Evolutionary conservation across 2,113 vertebrate genomes (phyloP).

Genomic region (Leiothrix lutea): DNA sequence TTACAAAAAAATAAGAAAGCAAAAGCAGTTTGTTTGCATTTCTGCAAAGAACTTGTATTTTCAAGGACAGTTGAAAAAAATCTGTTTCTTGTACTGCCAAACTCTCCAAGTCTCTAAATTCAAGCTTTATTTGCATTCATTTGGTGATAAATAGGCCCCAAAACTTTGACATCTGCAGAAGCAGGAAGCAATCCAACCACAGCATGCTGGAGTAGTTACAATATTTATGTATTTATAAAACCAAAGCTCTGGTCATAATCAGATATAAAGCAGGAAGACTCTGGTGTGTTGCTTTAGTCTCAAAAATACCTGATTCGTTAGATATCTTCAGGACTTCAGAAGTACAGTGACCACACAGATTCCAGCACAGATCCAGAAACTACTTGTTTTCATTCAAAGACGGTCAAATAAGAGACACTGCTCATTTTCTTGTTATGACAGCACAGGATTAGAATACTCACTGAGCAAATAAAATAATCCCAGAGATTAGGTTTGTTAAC

Average conservation of each 20-base stretch:
- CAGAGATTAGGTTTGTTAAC: not conserved
- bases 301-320: not conserved
- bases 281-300: not conserved
- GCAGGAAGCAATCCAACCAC: not conserved
- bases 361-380: not conserved
- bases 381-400: not conserved
- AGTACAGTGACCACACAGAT: not conserved
- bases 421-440: not conserved
- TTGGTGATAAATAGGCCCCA: not conserved
- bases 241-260: not conserved
- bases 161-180: not conserved
- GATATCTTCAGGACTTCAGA: not conserved
- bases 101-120: not conserved
- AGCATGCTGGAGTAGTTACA: not conserved
- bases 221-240: not conserved
- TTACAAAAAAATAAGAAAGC: not conserved
- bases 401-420: not conserved
- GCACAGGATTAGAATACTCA: not conserved
- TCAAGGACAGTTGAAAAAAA: not conserved
- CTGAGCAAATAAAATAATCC: not conserved
- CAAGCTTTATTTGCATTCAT: not conserved
- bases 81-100: not conserved
- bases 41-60: not conserved
- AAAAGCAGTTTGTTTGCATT: not conserved
- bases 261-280: not conserved